Evolutionary conservation across 2,113 vertebrate species (phyloP), one percentile per base, ranked within the genome.

Genomic region (Sceloporus tristichus): DNA sequence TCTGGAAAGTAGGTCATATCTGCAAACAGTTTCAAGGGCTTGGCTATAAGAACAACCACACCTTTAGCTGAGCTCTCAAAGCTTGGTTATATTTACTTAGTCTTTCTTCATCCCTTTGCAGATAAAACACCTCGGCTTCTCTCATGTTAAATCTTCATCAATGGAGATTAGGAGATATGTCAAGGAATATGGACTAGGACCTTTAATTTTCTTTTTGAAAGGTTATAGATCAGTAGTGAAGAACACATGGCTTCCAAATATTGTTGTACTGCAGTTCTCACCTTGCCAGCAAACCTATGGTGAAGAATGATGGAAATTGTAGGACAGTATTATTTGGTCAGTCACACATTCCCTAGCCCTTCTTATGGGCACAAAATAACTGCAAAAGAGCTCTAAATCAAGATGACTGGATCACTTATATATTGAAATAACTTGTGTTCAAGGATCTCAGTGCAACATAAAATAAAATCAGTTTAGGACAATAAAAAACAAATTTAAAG

Each of bases 321-420:
- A 66, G 23, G 5, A 6, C 65, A 66, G 16, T 23, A 66, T 25
- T 5, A 66, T 66, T 21, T 66, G 16, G 65, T 6, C 5, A 66
- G 65, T 4, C 16, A 19, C 65, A 66, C 23, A 21, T 66, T 66
- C 65, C 65, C 65, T 66, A 21, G 18, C 19, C 65, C 23, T 66
- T 66, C 23, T 23, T 66, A 66, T 66, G 16, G 5, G 23, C 16
- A 66, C 23, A 18, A 66, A 9, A 48, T 48, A 48, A 7, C 73
- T 62, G 5, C 79, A 83, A 25, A 73, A 68, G 70, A 84, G 70
- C 48, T 87, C 84, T 91, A 77, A 88, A 84, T 19, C 73, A 88
- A 65, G 70, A 66, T 0, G 42, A 34, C 40, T 78, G 42, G 14
- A 91, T 53, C 65, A 59, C 40, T 68, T 23, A 90, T 23, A 38